Conservation (phyloP, 2,797 vertebrate species). For the Pangasius mekongensis region DNA sequence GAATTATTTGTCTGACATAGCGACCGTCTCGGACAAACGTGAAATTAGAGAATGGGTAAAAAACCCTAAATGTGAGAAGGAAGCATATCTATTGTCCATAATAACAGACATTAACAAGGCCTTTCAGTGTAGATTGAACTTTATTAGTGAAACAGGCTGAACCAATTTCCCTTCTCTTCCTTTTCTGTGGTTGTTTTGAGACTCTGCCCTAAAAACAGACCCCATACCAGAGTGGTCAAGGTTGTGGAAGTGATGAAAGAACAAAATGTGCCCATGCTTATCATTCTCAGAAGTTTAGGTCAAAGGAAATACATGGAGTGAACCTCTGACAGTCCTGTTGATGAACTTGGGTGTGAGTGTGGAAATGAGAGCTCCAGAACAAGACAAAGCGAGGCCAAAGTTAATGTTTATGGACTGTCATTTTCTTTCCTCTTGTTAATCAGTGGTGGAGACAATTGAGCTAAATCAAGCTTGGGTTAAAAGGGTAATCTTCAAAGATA, state of each 20-base stretch:
- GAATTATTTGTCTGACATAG: not conserved
- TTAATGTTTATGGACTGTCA: constrained; percentile 26
- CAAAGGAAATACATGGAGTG: constrained; percentile 1
- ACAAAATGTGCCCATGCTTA: not conserved
- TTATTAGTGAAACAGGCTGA: not conserved
- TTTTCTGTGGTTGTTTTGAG: not conserved
- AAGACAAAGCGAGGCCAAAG: not conserved
- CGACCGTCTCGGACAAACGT: not conserved
- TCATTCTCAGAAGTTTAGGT: not conserved
- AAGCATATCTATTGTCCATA: not conserved
- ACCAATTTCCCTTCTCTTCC: not conserved
- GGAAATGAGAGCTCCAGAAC: constrained; percentile 16
- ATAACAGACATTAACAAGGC: not conserved
- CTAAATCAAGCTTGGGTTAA: not conserved
- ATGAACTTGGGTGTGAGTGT: not conserved
- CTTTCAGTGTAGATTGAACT: not conserved
- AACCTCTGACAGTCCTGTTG: not conserved
- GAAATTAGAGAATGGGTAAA: not conserved
- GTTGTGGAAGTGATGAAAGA: not conserved
- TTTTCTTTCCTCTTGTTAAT: constrained; percentile 27
- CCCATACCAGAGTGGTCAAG: not conserved
- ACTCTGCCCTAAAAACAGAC: not conserved
- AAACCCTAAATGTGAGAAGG: not conserved
- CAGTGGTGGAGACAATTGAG: not conserved
- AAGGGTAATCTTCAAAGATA: not conserved